Evolutionary conservation across 2,888 invertebrate species (phyloP).

Genomic region (Conus canariensis): DNA sequence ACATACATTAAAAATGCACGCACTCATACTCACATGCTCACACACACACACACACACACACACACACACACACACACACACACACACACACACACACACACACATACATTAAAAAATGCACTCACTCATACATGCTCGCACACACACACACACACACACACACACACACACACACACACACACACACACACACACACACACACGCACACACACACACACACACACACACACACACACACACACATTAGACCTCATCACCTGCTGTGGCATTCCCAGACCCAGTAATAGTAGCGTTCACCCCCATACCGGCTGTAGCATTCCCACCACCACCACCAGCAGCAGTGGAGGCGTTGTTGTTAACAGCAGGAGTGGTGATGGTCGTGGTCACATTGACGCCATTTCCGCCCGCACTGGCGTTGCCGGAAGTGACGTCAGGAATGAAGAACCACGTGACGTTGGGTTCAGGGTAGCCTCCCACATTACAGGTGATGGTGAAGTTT

Average conservation of each 20-base stretch:
- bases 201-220: slow-evolving; percentile 10
- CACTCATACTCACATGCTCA: too few species aligned
- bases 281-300: too few species aligned
- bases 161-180: slow-evolving; percentile 23
- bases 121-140: background rate
- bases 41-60: background rate
- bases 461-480: background rate
- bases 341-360: background rate
- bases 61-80: background rate
- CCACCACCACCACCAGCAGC: background rate
- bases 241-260: background rate
- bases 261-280: background rate
- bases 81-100: background rate
- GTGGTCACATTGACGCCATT: background rate
- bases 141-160: slow-evolving; percentile 16
- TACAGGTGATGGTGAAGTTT: slow-evolving; percentile 20
- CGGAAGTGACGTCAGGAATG: slow-evolving; percentile 21
- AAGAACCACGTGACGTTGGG: slow-evolving; percentile 43
- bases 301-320: background rate
- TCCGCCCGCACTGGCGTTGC: background rate
- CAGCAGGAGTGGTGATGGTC: background rate
- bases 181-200: background rate
- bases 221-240: slow-evolving; percentile 11
- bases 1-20: too few species aligned
- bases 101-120: too few species aligned